Evolutionary conservation across 2,888 invertebrate genomes (phyloP).

Genomic region (Trisateles emortualis): DNA sequence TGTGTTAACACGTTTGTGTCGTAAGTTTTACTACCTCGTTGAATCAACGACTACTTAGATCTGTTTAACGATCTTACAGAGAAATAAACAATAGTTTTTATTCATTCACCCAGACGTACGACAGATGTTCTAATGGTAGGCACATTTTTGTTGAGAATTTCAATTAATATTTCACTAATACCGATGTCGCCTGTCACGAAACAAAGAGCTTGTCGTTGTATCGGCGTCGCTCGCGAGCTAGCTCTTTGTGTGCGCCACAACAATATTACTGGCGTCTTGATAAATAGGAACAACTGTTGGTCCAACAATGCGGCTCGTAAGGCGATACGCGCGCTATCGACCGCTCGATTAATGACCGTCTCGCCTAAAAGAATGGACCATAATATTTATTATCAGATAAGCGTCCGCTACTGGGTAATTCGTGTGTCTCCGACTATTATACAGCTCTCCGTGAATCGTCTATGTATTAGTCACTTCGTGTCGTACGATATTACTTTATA

Average conservation of each 20-base stretch:
- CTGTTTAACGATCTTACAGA: background rate
- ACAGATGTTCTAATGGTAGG: slow-evolving; percentile 18
- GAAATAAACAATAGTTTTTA: slow-evolving; percentile 1
- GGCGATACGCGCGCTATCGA: slow-evolving; percentile 84
- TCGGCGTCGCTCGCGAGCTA: slow-evolving; percentile 55
- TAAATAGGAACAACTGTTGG: slow-evolving; percentile 84
- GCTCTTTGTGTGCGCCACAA: slow-evolving; percentile 75
- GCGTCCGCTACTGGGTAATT: slow-evolving; percentile 83
- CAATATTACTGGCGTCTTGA: slow-evolving; percentile 83
- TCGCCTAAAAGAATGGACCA: slow-evolving; percentile 85
- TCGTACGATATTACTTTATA: slow-evolving; percentile 77
- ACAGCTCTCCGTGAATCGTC: slow-evolving; percentile 71
- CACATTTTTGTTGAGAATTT: slow-evolving; percentile 29
- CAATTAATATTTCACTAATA: slow-evolving; percentile 75
- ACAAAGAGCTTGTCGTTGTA: slow-evolving; percentile 73
- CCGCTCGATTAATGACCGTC: slow-evolving; percentile 84
- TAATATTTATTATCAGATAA: slow-evolving; percentile 87
- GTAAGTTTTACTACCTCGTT: background rate
- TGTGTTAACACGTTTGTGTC: slow-evolving; percentile 1
- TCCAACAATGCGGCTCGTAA: slow-evolving; percentile 83
- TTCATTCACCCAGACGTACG: slow-evolving; percentile 1
- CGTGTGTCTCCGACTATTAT: slow-evolving; percentile 82
- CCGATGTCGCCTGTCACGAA: slow-evolving; percentile 74
- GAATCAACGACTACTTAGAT: background rate
- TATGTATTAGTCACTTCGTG: slow-evolving; percentile 81